Percentiles rank a stretch among this genome's conserved stretches.
phyloP scores from a whole-genome alignment of 2,797 vertebrate genomes.

The Tragopan temminckii region DNA sequence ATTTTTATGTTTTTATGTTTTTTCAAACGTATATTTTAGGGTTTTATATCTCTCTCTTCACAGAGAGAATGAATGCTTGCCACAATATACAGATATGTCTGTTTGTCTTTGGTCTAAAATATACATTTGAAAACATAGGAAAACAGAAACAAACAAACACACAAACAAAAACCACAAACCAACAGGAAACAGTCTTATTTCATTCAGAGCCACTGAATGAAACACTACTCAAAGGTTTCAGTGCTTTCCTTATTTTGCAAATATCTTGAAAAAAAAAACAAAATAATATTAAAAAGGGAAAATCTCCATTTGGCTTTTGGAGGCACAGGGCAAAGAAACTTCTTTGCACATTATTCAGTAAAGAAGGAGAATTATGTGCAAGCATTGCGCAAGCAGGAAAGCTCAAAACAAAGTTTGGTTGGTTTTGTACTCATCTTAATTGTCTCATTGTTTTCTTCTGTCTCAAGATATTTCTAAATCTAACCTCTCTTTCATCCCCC shows the following conservation, averaged over 20 bases:
- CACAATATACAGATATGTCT: not conserved
- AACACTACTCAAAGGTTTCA: not conserved
- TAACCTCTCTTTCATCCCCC: not conserved
- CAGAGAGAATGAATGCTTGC: not conserved
- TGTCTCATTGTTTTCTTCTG: not conserved
- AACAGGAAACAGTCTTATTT: not conserved
- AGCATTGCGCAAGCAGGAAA: not conserved
- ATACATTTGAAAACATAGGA: no score
- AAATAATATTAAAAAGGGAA: not conserved
- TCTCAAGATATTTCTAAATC: not conserved
- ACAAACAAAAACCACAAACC: not conserved
- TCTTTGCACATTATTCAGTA: not conserved
- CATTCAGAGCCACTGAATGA: not conserved
- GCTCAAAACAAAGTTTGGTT: accelerated
- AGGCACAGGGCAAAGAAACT: not conserved
- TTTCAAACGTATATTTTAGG: not conserved
- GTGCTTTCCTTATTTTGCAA: not conserved
- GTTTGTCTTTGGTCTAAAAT: not conserved
- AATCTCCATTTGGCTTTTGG: not conserved
- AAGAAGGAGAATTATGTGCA: not conserved
- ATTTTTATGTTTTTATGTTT: not conserved
- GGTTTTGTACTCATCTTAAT: not conserved
- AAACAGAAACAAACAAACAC: no score
- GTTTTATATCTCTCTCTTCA: not conserved
- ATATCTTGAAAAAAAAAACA: not conserved